Percentiles rank a stretch among this genome's conserved stretches.
phyloP scores from a whole-genome alignment of 2,113 vertebrate species.

The Bos indicus region DNA sequence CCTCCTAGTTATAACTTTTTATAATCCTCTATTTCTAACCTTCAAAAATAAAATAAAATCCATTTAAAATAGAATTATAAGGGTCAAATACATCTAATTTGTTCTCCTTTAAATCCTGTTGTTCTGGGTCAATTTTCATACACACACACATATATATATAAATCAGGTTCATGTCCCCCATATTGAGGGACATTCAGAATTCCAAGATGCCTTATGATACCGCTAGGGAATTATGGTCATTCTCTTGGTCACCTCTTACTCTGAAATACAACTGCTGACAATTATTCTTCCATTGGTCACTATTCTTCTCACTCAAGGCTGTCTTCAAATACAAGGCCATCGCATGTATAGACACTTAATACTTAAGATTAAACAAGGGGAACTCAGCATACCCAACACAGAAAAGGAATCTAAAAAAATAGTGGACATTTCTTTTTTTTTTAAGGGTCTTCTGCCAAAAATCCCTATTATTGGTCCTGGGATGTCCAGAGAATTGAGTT shows the following conservation, averaged over 20 bases:
- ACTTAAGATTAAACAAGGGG: neutral
- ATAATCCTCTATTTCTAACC: neutral
- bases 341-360: neutral
- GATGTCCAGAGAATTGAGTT: neutral
- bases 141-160: neutral
- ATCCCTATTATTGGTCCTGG: neutral
- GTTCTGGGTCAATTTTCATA: neutral
- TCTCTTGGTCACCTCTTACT: neutral
- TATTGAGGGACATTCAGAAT: neutral
- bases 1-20: neutral
- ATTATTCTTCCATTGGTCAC: neutral
- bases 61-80: slow-evolving; percentile 3
- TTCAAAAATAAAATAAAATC: neutral
- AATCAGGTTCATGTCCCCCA: neutral
- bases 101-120: neutral
- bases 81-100: neutral
- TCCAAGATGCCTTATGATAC: neutral
- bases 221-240: neutral
- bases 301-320: neutral
- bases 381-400: neutral
- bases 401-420: neutral
- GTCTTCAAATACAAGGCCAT: neutral
- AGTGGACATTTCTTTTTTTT: neutral
- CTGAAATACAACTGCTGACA: neutral
- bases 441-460: neutral